Evolutionary conservation across 2,113 vertebrate species (phyloP).

Genomic region (Macheiramphus alcinus): DNA sequence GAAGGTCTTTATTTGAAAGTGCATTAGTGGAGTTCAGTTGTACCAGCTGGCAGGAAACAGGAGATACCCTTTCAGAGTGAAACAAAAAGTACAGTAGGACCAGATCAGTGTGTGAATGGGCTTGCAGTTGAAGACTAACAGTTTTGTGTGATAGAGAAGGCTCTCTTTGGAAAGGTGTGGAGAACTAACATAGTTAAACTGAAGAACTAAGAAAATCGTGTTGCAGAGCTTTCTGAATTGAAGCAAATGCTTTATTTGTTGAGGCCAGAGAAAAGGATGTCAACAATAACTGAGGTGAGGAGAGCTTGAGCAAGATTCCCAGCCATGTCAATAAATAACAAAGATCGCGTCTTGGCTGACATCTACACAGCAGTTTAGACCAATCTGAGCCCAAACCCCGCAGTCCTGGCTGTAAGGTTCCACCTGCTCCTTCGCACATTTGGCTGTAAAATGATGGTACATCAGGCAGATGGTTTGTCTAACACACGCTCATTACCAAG

Average conservation of each 20-base stretch:
- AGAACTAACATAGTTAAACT: background rate
- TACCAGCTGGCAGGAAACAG: background rate
- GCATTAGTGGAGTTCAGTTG: background rate
- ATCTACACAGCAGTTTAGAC: background rate
- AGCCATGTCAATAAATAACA: background rate
- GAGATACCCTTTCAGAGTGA: background rate
- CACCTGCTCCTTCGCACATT: background rate
- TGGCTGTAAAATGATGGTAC: background rate
- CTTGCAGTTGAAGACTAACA: background rate
- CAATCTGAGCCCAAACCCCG: background rate
- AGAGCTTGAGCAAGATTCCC: background rate
- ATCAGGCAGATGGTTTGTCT: background rate
- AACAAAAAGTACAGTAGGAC: background rate
- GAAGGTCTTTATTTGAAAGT: background rate
- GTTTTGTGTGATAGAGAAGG: background rate
- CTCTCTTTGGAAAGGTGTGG: background rate
- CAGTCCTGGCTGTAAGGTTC: background rate
- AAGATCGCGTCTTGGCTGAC: accelerated
- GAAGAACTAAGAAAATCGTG: background rate
- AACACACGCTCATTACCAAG: background rate
- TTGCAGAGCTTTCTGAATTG: background rate
- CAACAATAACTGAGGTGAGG: background rate
- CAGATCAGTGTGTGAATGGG: background rate
- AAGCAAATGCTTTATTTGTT: background rate
- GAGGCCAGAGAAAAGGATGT: background rate